Conservation (phyloP, 2,113 vertebrate species). For the Cairina moschata region DNA sequence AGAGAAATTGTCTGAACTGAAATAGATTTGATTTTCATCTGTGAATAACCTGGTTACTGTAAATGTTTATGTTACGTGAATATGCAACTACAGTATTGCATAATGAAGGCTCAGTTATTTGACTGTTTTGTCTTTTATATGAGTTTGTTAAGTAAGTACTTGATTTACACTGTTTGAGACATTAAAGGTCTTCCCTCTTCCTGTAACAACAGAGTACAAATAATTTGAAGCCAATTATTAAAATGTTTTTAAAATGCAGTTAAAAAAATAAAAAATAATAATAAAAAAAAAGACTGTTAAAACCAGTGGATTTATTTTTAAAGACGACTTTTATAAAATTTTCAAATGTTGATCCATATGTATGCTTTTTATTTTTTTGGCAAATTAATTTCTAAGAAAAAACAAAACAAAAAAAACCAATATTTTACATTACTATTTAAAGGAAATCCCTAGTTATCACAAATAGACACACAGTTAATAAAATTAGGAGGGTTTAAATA, state of each 20-base stretch:
- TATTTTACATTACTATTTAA: not conserved
- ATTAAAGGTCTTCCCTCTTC: not conserved
- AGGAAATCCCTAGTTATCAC: not conserved
- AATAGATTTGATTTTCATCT: constrained; percentile 73
- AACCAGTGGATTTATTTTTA: not conserved
- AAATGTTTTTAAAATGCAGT: not conserved
- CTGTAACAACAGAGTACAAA: not conserved
- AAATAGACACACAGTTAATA: not conserved
- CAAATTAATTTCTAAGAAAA: not conserved
- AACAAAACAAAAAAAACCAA: not conserved
- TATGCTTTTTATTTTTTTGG: not conserved
- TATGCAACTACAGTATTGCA: constrained; percentile 3
- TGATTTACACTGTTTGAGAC: not conserved
- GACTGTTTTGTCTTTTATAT: constrained; percentile 20
- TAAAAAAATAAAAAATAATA: not conserved
- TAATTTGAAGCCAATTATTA: not conserved
- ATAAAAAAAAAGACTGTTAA: not conserved
- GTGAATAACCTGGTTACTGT: constrained; percentile 67
- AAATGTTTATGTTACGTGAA: constrained; percentile 74
- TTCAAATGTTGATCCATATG: not conserved
- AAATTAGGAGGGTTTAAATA: not conserved
- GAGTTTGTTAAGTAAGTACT: constrained; percentile 31
- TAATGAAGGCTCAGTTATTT: constrained; percentile 48
- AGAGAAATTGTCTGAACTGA: constrained; percentile 72
- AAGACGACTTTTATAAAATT: not conserved